These are phyloP conservation scores for Epinephelus malabaricus DNA, from an alignment of 2,797 vertebrate genomes.

Conservation along the genomic window DNA sequence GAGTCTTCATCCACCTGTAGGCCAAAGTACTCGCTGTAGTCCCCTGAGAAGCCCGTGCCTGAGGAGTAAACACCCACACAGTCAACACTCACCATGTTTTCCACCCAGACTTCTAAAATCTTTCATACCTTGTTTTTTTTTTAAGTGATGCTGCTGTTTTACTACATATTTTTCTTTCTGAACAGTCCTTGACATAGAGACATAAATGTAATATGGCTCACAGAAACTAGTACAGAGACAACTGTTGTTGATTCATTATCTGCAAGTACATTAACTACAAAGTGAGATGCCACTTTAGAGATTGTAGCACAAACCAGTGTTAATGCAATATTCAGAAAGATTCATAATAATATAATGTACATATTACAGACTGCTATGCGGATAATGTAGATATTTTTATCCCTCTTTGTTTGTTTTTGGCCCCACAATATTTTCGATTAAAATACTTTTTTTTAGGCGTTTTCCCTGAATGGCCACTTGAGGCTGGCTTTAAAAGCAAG, in stretches of 20 bases:
- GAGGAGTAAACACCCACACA: conserved; percentile 70
- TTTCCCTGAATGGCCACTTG: too few species aligned
- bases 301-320: neutral
- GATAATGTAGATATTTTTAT: neutral
- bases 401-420: neutral
- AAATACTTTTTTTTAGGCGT: neutral
- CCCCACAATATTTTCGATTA: neutral
- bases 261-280: neutral
- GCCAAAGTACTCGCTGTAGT: conserved; percentile 98
- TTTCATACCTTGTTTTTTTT: conserved; percentile 13
- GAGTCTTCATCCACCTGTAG: conserved; percentile 97
- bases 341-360: neutral
- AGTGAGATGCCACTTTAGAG: conserved; percentile 1
- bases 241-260: neutral
- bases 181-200: neutral
- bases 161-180: conserved; percentile 24
- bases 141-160: conserved; percentile 13
- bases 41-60: conserved; percentile 93
- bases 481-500: too few species aligned
- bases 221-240: conserved; percentile 1
- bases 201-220: neutral
- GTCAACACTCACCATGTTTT: conserved; percentile 43
- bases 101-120: conserved; percentile 65
- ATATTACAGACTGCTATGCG: neutral
- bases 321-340: neutral